A percentile compares a stretch with the other conserved stretches of the same genome.
These are phyloP conservation scores for Metopia argyrocephala DNA, from an alignment of 2,888 invertebrate genomes.

Conservation along the genomic window DNA sequence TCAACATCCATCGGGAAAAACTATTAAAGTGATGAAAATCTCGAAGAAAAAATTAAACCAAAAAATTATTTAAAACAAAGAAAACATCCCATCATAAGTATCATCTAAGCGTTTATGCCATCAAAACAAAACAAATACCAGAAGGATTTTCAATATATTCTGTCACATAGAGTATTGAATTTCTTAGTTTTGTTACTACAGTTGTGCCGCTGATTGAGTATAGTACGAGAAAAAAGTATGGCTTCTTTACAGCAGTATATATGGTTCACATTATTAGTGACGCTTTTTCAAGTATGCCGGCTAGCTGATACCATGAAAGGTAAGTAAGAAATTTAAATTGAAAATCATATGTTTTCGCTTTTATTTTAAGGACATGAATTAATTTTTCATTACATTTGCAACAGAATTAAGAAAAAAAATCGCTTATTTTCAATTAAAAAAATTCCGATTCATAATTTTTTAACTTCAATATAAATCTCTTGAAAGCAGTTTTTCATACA, in stretches of 20 bases:
- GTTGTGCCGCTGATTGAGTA: conserved; percentile 5
- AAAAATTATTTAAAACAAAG: not conserved
- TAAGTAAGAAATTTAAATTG: conserved; percentile 35
- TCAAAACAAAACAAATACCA: no score
- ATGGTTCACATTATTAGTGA: conserved; percentile 27
- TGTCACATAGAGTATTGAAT: not conserved
- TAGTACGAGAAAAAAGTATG: conserved; percentile 32
- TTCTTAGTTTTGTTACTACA: not conserved
- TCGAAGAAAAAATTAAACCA: not conserved
- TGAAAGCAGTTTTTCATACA: no score
- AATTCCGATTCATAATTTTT: no score
- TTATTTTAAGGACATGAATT: conserved; percentile 4
- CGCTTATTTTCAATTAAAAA: no score
- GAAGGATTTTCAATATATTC: not conserved
- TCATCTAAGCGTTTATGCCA: conserved; percentile 5
- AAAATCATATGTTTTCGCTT: no score
- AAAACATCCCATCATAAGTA: not conserved
- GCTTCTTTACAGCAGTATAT: conserved; percentile 36
- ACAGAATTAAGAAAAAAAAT: no score
- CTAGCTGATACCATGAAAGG: conserved; percentile 49
- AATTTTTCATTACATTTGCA: not conserved
- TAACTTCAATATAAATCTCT: no score
- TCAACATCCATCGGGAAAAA: conserved; percentile 1
- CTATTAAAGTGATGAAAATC: conserved; percentile 39
- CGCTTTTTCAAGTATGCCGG: conserved; percentile 12